Evolutionary conservation across 2,797 vertebrate species (phyloP).

Genomic region (Chelidonichthys spinosus): DNA sequence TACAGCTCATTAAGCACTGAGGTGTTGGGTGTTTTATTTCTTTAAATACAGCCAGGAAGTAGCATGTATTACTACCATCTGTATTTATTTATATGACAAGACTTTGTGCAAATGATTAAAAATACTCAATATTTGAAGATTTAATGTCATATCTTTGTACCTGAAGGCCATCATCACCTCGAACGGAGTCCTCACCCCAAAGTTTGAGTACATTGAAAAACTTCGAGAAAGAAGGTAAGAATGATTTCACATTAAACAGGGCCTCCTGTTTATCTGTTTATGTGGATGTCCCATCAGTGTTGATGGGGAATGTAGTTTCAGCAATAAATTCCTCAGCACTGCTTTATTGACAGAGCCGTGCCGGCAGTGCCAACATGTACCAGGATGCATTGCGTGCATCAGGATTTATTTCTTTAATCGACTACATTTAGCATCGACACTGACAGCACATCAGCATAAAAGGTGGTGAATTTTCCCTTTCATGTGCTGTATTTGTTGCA

Average conservation of each 20-base stretch:
- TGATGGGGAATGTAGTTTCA: neutral
- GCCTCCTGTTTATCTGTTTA: neutral
- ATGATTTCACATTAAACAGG: neutral
- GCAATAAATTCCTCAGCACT: neutral
- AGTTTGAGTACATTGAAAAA: conserved; percentile 97
- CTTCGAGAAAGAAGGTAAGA: conserved; percentile 91
- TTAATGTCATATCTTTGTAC: conserved; percentile 30
- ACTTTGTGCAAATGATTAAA: neutral
- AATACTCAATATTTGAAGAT: neutral
- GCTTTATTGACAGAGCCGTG: too few relatives aligned
- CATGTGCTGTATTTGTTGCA: neutral
- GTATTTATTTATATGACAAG: neutral
- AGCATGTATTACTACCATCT: neutral
- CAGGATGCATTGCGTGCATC: neutral
- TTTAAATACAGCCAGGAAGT: neutral
- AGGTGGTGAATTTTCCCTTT: neutral
- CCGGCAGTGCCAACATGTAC: neutral
- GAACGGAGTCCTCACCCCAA: conserved; percentile 92
- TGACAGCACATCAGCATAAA: neutral
- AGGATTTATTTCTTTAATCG: too few relatives aligned
- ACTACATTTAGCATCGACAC: neutral
- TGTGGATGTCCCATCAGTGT: neutral
- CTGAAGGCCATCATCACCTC: conserved; percentile 95
- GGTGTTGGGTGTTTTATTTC: too few relatives aligned
- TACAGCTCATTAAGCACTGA: too few relatives aligned